These are phyloP conservation scores for Neodontobutis hainanensis DNA, from an alignment of 2,113 vertebrate species.

Conservation along the genomic window DNA sequence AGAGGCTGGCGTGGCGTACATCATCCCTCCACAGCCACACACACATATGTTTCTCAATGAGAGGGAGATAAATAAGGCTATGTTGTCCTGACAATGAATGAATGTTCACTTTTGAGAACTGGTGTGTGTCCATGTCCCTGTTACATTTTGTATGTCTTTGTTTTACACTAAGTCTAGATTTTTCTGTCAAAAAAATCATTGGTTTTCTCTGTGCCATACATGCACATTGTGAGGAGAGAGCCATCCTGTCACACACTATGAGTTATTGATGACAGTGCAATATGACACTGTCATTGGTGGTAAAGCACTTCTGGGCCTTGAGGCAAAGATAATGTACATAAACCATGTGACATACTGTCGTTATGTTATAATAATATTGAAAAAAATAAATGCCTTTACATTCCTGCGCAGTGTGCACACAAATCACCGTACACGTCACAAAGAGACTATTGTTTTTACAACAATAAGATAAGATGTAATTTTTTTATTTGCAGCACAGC, in stretches of 20 bases:
- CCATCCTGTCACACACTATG: slow-evolving; percentile 35
- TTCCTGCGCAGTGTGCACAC: no score
- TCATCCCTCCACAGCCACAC: slow-evolving; percentile 51
- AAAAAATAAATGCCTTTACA: no score
- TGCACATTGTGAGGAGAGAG: slow-evolving; percentile 19
- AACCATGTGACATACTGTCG: slow-evolving; percentile 10
- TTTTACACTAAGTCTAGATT: slow-evolving; percentile 6
- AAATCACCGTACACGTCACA: no score
- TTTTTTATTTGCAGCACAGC: no score
- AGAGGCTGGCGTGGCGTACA: slow-evolving; percentile 56
- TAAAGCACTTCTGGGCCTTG: slow-evolving; percentile 56
- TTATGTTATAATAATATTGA: no score
- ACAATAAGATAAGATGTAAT: no score
- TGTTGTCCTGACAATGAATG: slow-evolving; percentile 32
- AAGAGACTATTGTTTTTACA: no score
- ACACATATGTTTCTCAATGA: slow-evolving; percentile 45
- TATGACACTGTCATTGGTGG: slow-evolving; percentile 44
- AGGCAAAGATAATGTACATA: slow-evolving; percentile 56
- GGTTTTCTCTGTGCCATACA: slow-evolving; percentile 2
- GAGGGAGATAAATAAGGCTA: slow-evolving; percentile 52
- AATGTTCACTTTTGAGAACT: slow-evolving; percentile 30
- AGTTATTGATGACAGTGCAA: slow-evolving; percentile 50
- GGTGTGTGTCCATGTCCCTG: slow-evolving; percentile 20
- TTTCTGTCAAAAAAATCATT: slow-evolving; percentile 29
- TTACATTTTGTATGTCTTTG: slow-evolving; percentile 18